Conservation (phyloP, 1,140 invertebrate species). For the Dufourea novaeangliae region DNA sequence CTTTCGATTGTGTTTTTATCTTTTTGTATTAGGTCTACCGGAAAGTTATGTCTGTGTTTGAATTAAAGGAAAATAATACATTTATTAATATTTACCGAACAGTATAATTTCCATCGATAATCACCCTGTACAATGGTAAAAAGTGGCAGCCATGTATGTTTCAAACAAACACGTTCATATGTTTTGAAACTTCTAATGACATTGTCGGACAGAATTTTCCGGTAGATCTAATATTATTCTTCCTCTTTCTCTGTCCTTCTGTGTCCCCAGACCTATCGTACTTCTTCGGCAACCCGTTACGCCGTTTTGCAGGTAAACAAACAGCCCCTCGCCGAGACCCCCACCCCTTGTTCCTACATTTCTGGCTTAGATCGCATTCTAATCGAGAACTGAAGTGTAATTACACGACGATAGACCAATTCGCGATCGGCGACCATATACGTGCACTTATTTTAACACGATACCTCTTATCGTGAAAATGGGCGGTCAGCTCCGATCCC, state of each 20-base stretch:
- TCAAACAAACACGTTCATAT: no score
- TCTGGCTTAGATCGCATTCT: not conserved
- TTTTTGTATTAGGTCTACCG: no score
- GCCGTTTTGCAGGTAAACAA: constrained; percentile 29
- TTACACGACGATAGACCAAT: not conserved
- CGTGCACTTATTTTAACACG: not conserved
- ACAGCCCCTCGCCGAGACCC: not conserved
- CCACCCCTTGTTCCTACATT: no score
- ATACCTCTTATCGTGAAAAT: not conserved
- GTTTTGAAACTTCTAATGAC: no score
- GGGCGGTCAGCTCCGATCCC: not conserved
- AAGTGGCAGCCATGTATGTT: no score
- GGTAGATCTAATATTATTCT: no score
- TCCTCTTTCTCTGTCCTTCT: not conserved
- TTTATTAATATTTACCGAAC: no score
- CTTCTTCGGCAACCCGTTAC: constrained; percentile 9
- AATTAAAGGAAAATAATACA: no score
- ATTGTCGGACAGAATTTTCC: no score
- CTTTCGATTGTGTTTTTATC: not conserved
- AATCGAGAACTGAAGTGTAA: not conserved
- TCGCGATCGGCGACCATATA: not conserved
- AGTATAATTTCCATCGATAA: no score
- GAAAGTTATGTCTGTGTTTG: no score
- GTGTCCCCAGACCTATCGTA: not conserved
- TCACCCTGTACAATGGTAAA: no score